Evolutionary conservation across 1,140 invertebrate species (phyloP).

Genomic region (Trachymyrmex cornetzi): DNA sequence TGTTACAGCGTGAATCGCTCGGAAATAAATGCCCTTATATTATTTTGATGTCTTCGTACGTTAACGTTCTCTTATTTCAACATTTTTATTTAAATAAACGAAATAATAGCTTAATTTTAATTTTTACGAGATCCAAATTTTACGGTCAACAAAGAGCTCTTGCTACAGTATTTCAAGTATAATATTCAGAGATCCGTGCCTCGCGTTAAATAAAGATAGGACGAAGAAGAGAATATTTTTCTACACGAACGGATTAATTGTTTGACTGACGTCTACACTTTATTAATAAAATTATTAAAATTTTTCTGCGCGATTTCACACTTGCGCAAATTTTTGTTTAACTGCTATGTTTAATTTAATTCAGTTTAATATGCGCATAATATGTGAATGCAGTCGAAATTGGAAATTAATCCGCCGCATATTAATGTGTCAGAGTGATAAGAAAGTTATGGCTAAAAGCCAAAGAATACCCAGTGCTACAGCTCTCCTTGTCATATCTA

Average conservation of each 20-base stretch:
- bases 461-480: constrained; percentile 26
- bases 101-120: constrained; percentile 1
- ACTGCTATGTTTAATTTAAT: too few relatives aligned
- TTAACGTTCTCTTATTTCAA: background rate
- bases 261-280: constrained; percentile 32
- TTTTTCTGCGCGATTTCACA: background rate
- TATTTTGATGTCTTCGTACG: background rate
- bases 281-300: constrained; percentile 60
- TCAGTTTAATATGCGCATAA: constrained; percentile 7
- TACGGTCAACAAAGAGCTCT: background rate
- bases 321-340: constrained; percentile 13
- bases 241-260: background rate
- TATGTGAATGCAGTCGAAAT: constrained; percentile 46
- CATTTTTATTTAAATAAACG: background rate
- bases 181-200: background rate
- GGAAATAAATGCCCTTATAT: constrained; percentile 26
- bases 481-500: background rate
- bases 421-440: constrained; percentile 50
- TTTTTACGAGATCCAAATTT: constrained; percentile 19
- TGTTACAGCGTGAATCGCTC: background rate
- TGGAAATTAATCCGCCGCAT: constrained; percentile 53
- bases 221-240: background rate
- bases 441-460: constrained; percentile 53
- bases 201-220: background rate
- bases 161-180: background rate